phyloP scores from a whole-genome alignment of 53 echinoderm and acorn worm genomes.

The Stichopus horrens region DNA sequence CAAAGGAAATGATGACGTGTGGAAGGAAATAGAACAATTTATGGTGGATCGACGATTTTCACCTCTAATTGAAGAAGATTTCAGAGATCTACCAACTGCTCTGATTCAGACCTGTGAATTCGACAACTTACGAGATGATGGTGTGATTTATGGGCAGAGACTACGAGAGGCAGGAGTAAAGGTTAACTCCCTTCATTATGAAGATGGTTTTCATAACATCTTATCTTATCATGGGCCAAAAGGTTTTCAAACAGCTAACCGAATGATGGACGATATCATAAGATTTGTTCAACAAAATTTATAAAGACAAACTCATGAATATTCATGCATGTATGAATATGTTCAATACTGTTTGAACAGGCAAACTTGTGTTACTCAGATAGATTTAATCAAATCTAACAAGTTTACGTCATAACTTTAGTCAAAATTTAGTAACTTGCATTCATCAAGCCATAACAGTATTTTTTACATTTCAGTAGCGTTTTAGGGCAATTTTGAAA shows the following conservation, averaged over 20 bases:
- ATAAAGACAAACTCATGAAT: background rate
- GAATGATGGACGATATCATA: conserved; percentile 34
- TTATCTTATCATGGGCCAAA: background rate
- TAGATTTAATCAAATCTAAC: background rate
- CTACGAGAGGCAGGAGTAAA: conserved; percentile 73
- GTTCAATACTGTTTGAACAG: background rate
- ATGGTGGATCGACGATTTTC: conserved; percentile 44
- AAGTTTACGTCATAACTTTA: background rate
- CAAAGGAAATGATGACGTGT: conserved; percentile 26
- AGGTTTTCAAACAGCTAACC: conserved; percentile 13
- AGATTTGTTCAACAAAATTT: conserved; percentile 5
- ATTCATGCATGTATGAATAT: too few species aligned
- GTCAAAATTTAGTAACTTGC: background rate
- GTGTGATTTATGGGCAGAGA: conserved; percentile 80
- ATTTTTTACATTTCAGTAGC: background rate
- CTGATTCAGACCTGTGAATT: conserved; percentile 75
- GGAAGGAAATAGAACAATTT: conserved; percentile 41
- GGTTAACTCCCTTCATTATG: conserved; percentile 55
- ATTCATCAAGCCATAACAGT: background rate
- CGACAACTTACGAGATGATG: conserved; percentile 84
- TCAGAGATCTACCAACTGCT: conserved; percentile 60
- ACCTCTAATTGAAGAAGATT: conserved; percentile 51
- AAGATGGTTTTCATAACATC: conserved; percentile 53
- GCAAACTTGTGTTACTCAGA: background rate
- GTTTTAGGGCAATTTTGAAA: too few species aligned